Evolutionary conservation across 2,113 vertebrate species (phyloP), one percentile per base, ranked within the genome.

Genomic region (Rhizomys pruinosus): DNA sequence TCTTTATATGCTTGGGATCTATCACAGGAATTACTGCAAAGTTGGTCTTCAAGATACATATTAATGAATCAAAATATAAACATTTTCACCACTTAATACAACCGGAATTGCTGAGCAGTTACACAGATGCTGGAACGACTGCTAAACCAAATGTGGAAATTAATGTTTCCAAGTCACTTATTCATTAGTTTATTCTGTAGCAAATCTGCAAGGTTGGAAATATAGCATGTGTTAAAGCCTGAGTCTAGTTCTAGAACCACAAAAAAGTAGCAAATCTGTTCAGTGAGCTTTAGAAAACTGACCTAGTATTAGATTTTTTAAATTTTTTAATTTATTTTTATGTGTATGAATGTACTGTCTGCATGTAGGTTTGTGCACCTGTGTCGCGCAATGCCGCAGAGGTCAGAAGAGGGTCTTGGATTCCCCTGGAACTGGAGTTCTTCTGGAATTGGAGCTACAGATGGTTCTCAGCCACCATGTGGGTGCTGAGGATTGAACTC

Each of bases 161-260:
- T 52, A 94, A 37, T 93, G 13, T 72, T 66, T 34, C 19, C 5
- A 96, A 85, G 72, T 77, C 20, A 93, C 57, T 39, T 78, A 39
- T 87, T 93, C 22, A 88, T 52, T 90, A n/a, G 74, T 84, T 90
- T 79, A 95, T 74, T 87, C 66, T 84, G 69, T 34, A 86, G 29
- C 5, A 59, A 87, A 95, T 84, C 11, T 23, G n/a, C 52, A 78
- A 25, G 52, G 17, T 32, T 76, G 23, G 17, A n/a, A 25, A 4
- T 59, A 34, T 61, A 47, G 17, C 32, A 87, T 52, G 34, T 87
- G 2, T 20, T 77, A 78, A 32, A 64, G 5, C 11, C 34, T 71
- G 15, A 6, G 13, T 39, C 25, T 44, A 80, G 29, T 12, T 37
- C 8, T n/a, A 90, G 42, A 73, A 68, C 13, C 23, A 27, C 25